Evolutionary conservation across 2,113 vertebrate species (phyloP).

Genomic region (Chionis minor): DNA sequence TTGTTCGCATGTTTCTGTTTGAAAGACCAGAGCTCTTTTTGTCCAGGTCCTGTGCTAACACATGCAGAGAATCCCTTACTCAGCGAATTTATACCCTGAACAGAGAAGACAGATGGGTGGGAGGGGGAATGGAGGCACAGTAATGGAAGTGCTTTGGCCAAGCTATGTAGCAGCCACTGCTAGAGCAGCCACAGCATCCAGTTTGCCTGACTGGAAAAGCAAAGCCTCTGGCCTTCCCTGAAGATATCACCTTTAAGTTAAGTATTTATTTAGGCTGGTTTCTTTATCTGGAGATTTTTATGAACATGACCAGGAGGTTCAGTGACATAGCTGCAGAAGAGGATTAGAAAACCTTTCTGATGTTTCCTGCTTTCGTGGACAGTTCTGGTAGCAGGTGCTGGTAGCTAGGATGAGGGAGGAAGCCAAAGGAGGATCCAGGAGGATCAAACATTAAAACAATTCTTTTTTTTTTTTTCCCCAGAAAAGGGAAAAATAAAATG

Average conservation of each 20-base stretch:
- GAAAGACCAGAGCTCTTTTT: background rate
- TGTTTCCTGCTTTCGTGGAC: background rate
- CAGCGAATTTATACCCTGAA: background rate
- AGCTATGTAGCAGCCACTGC: background rate
- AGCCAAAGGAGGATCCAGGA: background rate
- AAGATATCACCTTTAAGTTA: background rate
- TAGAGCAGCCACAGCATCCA: background rate
- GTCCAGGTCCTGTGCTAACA: accelerated
- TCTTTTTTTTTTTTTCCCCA: background rate
- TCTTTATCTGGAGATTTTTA: background rate
- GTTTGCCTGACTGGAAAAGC: background rate
- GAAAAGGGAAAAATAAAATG: background rate
- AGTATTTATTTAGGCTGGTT: background rate
- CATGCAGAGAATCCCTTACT: background rate
- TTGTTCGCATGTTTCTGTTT: background rate
- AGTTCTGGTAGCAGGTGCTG: background rate
- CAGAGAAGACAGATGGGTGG: background rate
- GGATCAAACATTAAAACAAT: background rate
- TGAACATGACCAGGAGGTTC: background rate
- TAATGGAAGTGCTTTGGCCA: background rate
- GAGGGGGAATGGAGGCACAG: background rate
- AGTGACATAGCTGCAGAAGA: background rate
- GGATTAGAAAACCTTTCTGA: background rate
- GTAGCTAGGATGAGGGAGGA: background rate
- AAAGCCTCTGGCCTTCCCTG: background rate